These are phyloP conservation scores for Oreochromis mossambicus DNA, from an alignment of 2,797 vertebrate genomes.

Conservation along the genomic window DNA sequence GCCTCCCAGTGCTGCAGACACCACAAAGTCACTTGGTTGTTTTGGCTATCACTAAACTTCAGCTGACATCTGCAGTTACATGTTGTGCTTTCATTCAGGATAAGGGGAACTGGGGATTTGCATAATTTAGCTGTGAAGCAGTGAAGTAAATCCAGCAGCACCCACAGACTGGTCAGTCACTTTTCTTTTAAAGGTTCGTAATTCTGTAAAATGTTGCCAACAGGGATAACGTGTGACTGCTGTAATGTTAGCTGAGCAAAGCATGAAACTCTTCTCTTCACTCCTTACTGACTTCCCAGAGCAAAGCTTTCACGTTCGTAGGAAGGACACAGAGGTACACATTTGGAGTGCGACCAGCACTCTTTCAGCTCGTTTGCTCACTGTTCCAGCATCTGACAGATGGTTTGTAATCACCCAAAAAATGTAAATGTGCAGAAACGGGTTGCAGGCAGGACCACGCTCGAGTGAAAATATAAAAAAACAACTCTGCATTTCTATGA, in stretches of 20 bases:
- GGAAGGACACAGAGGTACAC: background rate
- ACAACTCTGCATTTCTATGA: background rate
- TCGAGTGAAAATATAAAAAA: too few species aligned
- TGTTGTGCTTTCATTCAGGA: background rate
- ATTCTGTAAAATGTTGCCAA: background rate
- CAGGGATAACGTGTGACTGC: accelerated
- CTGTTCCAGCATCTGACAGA: background rate
- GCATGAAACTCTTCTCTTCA: background rate
- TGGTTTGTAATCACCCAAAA: background rate
- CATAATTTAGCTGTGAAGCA: background rate
- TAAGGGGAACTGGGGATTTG: background rate
- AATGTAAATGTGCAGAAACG: background rate
- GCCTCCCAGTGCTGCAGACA: constrained; percentile 91
- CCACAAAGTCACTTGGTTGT: background rate
- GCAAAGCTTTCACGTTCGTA: background rate
- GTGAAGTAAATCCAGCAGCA: background rate
- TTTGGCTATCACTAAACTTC: background rate
- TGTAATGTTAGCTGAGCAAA: background rate
- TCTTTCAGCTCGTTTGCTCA: background rate
- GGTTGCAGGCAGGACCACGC: background rate
- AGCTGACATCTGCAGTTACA: background rate
- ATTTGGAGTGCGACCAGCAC: background rate
- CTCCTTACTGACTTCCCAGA: background rate
- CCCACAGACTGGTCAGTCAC: background rate
- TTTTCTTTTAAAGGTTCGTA: background rate